Conservation (phyloP, 2,888 invertebrate genomes). For the Sthenelais limicola region DNA sequence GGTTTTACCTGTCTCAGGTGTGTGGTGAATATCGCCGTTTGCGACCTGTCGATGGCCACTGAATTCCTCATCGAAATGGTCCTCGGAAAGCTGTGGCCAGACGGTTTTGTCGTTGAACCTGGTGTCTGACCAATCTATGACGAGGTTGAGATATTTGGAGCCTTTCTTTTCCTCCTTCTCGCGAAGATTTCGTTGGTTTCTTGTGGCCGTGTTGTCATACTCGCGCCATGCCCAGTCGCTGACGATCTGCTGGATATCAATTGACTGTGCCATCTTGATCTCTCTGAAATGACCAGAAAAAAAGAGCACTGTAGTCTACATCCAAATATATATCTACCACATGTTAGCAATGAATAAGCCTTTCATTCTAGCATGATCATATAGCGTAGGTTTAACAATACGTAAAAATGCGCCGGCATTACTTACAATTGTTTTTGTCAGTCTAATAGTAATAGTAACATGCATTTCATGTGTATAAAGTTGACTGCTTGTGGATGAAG, state of each 20-base stretch:
- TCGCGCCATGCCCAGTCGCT: slow-evolving; percentile 48
- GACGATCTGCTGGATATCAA: slow-evolving; percentile 49
- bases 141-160: slow-evolving; percentile 42
- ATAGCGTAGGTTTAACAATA: no score
- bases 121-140: slow-evolving; percentile 52
- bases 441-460: no score
- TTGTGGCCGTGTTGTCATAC: slow-evolving; percentile 49
- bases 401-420: no score
- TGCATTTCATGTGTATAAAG: no score
- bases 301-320: background rate
- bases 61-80: slow-evolving; percentile 35
- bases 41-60: background rate
- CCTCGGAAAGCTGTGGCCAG: slow-evolving; percentile 46
- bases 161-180: slow-evolving; percentile 44
- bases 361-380: no score
- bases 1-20: slow-evolving; percentile 7
- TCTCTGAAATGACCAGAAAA: background rate
- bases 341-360: no score
- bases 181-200: slow-evolving; percentile 40
- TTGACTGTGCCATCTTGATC: background rate
- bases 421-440: no score
- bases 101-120: slow-evolving; percentile 47
- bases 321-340: no score
- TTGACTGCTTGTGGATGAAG: no score
- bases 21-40: background rate